Conservation (phyloP, 30 jellyfish, hydroid and myxozoan genomes). For the Aurelia sp. region DNA sequence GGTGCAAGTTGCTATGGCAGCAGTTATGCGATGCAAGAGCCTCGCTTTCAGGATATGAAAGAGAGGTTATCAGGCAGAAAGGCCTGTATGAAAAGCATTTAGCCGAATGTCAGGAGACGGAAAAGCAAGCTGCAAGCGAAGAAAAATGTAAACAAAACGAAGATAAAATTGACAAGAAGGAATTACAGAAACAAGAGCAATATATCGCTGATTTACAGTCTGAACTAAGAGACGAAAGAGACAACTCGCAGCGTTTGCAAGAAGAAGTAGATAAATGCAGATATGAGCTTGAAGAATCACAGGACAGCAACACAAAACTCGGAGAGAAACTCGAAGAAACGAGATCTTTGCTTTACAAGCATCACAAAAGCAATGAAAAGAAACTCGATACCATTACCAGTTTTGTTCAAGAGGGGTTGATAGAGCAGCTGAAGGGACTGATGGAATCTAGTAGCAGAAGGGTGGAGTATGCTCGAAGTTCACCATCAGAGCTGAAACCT, state of each 20-base stretch:
- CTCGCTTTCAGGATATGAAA: conserved; percentile 49
- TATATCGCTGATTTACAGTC: conserved; percentile 28
- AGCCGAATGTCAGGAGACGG: conserved; percentile 53
- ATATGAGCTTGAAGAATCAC: conserved; percentile 32
- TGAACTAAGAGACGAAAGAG: conserved; percentile 33
- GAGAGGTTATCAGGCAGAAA: conserved; percentile 61
- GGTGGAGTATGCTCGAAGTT: neutral
- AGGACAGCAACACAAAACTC: conserved; percentile 18
- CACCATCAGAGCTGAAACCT: conserved; percentile 7
- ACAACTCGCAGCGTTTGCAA: conserved; percentile 39
- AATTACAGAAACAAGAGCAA: conserved; percentile 40
- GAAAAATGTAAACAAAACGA: conserved; percentile 3
- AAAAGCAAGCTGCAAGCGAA: conserved; percentile 18
- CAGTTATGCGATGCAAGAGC: conserved; percentile 76
- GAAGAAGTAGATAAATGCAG: conserved; percentile 25
- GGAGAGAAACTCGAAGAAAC: conserved; percentile 54
- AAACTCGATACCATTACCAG: conserved; percentile 39
- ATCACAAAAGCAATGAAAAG: conserved; percentile 62
- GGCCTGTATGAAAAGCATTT: conserved; percentile 22
- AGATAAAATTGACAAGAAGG: conserved; percentile 17
- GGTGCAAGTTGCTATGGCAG: conserved; percentile 78
- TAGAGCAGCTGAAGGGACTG: conserved; percentile 31
- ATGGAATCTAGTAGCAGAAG: conserved; percentile 6
- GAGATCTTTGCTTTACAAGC: conserved; percentile 40
- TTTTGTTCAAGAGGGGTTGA: conserved; percentile 43